Conservation (phyloP, 1,140 invertebrate genomes). For the Nephila pilipes region DNA sequence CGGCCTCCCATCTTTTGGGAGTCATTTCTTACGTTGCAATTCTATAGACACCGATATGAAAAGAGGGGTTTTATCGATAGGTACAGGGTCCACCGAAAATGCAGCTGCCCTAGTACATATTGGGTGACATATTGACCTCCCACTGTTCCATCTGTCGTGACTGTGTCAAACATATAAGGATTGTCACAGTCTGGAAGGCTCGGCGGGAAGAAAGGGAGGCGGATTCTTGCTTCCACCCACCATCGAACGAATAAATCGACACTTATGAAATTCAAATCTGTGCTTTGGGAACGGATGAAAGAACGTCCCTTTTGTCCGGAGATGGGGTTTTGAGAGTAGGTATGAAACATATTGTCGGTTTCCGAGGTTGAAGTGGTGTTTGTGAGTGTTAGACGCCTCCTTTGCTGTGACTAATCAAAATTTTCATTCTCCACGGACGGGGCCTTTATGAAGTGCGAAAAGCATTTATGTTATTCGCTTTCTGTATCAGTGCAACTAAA, state of each 20-base stretch:
- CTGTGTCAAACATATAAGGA: conserved; percentile 67
- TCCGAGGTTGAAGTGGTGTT: conserved; percentile 37
- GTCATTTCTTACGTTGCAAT: conserved; percentile 69
- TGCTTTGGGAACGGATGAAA: neutral
- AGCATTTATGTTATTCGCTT: neutral
- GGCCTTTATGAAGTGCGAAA: neutral
- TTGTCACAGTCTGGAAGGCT: conserved; percentile 36
- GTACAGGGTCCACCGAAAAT: neutral
- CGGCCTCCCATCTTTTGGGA: conserved; percentile 48
- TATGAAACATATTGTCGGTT: neutral
- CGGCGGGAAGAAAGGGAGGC: neutral
- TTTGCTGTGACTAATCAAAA: conserved; percentile 4
- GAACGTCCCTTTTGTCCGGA: neutral
- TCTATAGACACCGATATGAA: conserved; percentile 19
- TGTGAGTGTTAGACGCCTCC: neutral
- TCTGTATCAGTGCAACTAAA: neutral
- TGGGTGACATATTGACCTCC: conserved; percentile 69
- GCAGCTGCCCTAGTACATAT: conserved; percentile 56
- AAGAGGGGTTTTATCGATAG: neutral
- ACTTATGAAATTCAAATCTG: neutral
- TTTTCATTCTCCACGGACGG: neutral
- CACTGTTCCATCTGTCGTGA: conserved; percentile 65
- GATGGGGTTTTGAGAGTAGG: neutral
- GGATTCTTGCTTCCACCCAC: neutral
- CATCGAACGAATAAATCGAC: conserved; percentile 3